Conservation (phyloP, 1,140 invertebrate species). For the Zaprionus lachaisei region DNA sequence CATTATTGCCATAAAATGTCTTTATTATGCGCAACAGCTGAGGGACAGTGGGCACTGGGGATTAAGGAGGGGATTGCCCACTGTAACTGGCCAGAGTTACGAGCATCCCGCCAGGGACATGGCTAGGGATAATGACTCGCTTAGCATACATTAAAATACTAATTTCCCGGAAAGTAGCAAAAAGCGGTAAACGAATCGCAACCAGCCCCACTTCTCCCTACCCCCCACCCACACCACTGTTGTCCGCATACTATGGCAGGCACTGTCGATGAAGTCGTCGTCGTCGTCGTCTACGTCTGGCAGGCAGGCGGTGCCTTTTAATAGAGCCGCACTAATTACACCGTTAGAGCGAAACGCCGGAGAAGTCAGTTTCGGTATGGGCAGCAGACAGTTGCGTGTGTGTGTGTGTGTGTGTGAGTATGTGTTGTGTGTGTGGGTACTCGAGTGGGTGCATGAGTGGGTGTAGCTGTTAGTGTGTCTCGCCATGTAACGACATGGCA, state of each 20-base stretch:
- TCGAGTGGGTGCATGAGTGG: conserved; percentile 14
- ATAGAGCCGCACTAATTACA: conserved; percentile 83
- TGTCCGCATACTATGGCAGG: neutral
- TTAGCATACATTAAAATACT: conserved; percentile 83
- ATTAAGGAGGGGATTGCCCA: too few species aligned
- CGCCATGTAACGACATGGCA: conserved; percentile 21
- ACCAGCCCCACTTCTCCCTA: neutral
- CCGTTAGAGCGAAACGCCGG: conserved; percentile 78
- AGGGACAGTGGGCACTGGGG: neutral
- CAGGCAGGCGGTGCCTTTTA: conserved; percentile 77
- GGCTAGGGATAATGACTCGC: conserved; percentile 71
- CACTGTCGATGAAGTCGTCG: conserved; percentile 26
- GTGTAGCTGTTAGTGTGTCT: conserved; percentile 7
- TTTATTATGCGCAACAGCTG: conserved; percentile 45
- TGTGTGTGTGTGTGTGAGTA: conserved; percentile 11
- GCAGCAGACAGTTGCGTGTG: conserved; percentile 17
- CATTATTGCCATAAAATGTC: conserved; percentile 42
- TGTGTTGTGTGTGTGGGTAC: conserved; percentile 8
- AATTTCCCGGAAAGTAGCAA: conserved; percentile 79
- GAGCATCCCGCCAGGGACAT: conserved; percentile 54
- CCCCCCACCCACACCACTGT: neutral
- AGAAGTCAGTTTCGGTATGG: conserved; percentile 37
- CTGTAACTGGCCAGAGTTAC: conserved; percentile 53
- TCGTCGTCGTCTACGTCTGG: conserved; percentile 27
- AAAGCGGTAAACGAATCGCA: conserved; percentile 47